Evolutionary conservation across 2,113 vertebrate genomes (phyloP), one percentile per base, ranked within the genome.

Genomic region (Thinocorus orbignyianus): DNA sequence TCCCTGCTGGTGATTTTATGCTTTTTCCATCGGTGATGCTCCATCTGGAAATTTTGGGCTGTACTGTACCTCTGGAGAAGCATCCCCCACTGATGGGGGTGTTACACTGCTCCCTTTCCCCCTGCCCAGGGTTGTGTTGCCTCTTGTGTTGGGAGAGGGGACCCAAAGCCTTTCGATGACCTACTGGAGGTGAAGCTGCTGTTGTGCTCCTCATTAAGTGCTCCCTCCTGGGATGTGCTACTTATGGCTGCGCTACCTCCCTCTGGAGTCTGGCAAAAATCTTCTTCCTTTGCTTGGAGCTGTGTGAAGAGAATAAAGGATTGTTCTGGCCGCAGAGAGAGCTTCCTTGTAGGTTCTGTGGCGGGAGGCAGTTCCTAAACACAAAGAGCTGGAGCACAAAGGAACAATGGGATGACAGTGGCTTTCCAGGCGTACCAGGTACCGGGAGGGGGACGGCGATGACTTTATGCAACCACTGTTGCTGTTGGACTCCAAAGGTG

Each of bases 401-500:
- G 94, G 86, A 51, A 37, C 94, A 24, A 42, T 19, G 94, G 62
- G 81, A 41, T 13, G 79, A 31, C 87, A 70, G 93, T 10, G 93
- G 46, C 88, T 80, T 22, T 5, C 76, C 31, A 18, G 1, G 86
- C 0, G 82, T 96, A 80, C 94, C 94, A 88, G 94, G 92, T 94
- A 22, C 92, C 0, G 51, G 57, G 39, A 17, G 6, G 17, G 94
- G 88, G 93, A 58, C 6, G 55, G 41, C 13, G 41, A n/a, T 17
- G 78, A 39, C 92, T 94, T 80, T 92, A 92, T 94, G 84, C 0
- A 28, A 74, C 49, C 23, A 0, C 86, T 66, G 92, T 61, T 35
- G 80, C 90, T 46, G 66, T 52, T 62, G 48, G 81, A 37, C 35
- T 60, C 81, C 94, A n/a, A 95, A 92, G 94, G 94, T 92, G 89